phyloP scores from a whole-genome alignment of 2,888 invertebrate species.

The Caenorhabditis becei region DNA sequence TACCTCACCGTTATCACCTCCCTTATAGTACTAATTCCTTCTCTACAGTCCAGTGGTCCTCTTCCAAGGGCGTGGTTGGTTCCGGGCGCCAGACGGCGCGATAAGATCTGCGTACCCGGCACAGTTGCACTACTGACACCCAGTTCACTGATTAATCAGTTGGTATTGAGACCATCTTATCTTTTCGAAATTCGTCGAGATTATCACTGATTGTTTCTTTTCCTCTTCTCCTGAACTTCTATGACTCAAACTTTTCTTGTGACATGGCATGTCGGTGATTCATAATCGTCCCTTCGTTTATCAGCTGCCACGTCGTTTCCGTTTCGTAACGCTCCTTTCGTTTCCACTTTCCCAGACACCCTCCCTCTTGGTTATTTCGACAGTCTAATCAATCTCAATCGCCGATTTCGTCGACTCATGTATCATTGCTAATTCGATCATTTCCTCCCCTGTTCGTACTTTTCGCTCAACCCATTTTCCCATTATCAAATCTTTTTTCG shows the following conservation, averaged over 20 bases:
- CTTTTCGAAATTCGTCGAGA: conserved; percentile 11
- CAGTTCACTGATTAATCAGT: conserved; percentile 7
- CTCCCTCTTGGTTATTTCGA: conserved; percentile 32
- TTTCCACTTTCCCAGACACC: conserved; percentile 22
- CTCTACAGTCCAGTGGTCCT: neutral
- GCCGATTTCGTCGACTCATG: conserved; percentile 29
- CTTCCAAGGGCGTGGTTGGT: conserved; percentile 13
- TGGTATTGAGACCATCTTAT: neutral
- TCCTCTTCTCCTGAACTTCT: neutral
- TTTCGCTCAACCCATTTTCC: conserved; percentile 33
- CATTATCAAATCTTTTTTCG: conserved; percentile 34
- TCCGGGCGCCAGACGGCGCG: conserved; percentile 17
- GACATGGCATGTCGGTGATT: neutral
- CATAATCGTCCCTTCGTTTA: neutral
- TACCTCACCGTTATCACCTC: conserved; percentile 41
- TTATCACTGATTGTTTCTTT: neutral
- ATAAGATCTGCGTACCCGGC: neutral
- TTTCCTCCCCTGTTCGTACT: conserved; percentile 29
- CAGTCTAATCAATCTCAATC: conserved; percentile 48
- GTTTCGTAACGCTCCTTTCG: conserved; percentile 1
- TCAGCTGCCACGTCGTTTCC: neutral
- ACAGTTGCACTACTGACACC: conserved; percentile 43
- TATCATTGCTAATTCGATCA: conserved; percentile 57
- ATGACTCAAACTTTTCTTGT: neutral
- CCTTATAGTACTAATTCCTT: conserved; percentile 10